Conservation (phyloP, 1,140 invertebrate species). For the Himalopsyche phryganea region DNA sequence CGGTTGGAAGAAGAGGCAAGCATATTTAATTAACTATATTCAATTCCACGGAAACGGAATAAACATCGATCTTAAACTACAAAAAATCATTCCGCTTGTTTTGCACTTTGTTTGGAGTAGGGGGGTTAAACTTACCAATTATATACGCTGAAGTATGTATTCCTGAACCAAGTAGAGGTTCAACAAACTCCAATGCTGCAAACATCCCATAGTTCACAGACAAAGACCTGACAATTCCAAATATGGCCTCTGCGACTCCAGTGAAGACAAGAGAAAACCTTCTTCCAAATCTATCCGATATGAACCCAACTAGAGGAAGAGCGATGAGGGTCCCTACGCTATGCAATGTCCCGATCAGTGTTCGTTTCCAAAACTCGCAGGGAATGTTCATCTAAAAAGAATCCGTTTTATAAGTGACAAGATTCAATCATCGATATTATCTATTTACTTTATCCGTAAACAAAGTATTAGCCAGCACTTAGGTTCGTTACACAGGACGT, state of each 20-base stretch:
- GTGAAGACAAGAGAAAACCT: slow-evolving; percentile 59
- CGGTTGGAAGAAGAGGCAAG: too few relatives aligned
- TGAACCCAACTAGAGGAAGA: slow-evolving; percentile 62
- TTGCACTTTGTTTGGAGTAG: too few relatives aligned
- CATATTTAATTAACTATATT: too few relatives aligned
- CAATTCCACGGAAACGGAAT: too few relatives aligned
- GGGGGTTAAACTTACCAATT: slow-evolving; percentile 44
- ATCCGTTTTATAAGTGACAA: too few relatives aligned
- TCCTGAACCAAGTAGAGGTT: slow-evolving; percentile 52
- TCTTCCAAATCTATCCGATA: slow-evolving; percentile 65
- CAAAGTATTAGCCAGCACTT: too few relatives aligned
- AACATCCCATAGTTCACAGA: slow-evolving; percentile 65
- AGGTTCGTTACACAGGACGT: too few relatives aligned
- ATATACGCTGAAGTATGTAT: slow-evolving; percentile 46
- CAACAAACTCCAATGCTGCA: slow-evolving; percentile 61
- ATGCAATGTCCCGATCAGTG: slow-evolving; percentile 66
- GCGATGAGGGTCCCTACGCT: slow-evolving; percentile 67
- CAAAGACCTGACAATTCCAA: slow-evolving; percentile 63
- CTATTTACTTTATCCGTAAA: too few relatives aligned
- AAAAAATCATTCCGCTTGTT: too few relatives aligned
- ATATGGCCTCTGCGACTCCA: slow-evolving; percentile 54
- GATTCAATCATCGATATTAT: too few relatives aligned
- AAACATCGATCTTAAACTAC: too few relatives aligned
- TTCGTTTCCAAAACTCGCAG: slow-evolving; percentile 64
- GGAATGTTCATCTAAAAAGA: slow-evolving; percentile 43